Conservation (phyloP, 2,113 vertebrate genomes). For the Seriola aureovittata region DNA sequence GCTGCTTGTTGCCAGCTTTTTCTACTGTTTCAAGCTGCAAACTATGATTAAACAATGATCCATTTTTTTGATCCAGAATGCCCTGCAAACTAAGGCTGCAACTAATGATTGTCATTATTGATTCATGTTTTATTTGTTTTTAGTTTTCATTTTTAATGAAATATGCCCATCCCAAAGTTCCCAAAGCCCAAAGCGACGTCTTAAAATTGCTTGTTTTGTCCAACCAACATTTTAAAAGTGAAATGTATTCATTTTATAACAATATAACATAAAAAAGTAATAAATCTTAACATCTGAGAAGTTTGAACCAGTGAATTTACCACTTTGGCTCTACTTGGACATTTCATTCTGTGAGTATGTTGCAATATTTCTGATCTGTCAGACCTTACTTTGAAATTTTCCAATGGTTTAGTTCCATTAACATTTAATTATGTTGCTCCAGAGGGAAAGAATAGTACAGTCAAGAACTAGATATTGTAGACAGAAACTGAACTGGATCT, state of each 20-base stretch:
- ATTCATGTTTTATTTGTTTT: slow-evolving; percentile 8
- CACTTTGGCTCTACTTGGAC: slow-evolving; percentile 1
- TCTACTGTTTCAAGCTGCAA: slow-evolving; percentile 48
- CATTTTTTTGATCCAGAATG: slow-evolving; percentile 18
- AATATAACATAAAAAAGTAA: slow-evolving; percentile 2
- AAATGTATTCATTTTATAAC: slow-evolving; percentile 24
- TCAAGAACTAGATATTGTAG: slow-evolving; percentile 1
- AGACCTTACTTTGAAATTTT: slow-evolving; percentile 22
- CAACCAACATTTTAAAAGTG: slow-evolving; percentile 1
- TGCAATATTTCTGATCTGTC: slow-evolving; percentile 24
- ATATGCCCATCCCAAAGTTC: not conserved
- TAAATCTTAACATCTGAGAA: not conserved
- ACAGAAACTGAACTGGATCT: slow-evolving; percentile 32
- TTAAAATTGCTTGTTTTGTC: slow-evolving; percentile 19
- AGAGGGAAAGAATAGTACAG: slow-evolving; percentile 1
- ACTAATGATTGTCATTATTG: slow-evolving; percentile 15
- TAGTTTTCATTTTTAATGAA: slow-evolving; percentile 1
- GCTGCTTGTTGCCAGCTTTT: slow-evolving; percentile 33
- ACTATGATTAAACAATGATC: slow-evolving; percentile 20
- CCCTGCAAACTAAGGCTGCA: slow-evolving; percentile 33
- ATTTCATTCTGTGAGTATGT: not conserved
- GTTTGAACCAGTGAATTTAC: slow-evolving; percentile 1
- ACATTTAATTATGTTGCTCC: slow-evolving; percentile 22
- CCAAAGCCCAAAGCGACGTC: slow-evolving; percentile 4
- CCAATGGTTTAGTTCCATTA: slow-evolving; percentile 20